Evolutionary conservation across 2,888 invertebrate species (phyloP).

Genomic region (Acronicta psi): DNA sequence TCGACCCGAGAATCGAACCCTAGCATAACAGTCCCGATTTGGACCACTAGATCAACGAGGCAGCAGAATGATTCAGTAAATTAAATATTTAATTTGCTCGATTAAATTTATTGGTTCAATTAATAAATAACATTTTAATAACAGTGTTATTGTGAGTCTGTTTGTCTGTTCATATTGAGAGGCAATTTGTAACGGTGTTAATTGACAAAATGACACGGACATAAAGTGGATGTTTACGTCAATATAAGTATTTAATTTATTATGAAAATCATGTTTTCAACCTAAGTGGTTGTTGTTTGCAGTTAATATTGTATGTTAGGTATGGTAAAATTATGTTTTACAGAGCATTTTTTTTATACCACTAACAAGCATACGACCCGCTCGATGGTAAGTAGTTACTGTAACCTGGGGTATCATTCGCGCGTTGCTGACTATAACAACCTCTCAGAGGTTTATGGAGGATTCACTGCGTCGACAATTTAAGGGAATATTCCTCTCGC

Average conservation of each 20-base stretch:
- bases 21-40: too few relatives aligned
- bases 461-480: too few relatives aligned
- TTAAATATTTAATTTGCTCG: conserved; percentile 31
- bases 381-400: too few relatives aligned
- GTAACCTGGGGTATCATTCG: too few relatives aligned
- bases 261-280: background rate
- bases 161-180: conserved; percentile 5
- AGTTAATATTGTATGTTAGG: background rate
- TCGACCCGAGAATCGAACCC: too few relatives aligned
- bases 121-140: conserved; percentile 30
- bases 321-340: too few relatives aligned
- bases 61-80: conserved; percentile 25
- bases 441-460: too few relatives aligned
- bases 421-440: too few relatives aligned
- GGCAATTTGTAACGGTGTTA: conserved; percentile 20
- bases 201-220: conserved; percentile 15
- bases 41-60: too few relatives aligned
- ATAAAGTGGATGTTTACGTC: conserved; percentile 9
- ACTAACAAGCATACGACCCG: too few relatives aligned
- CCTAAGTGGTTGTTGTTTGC: background rate
- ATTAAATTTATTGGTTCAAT: conserved; percentile 47
- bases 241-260: background rate
- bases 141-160: conserved; percentile 13
- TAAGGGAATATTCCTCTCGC: too few relatives aligned
- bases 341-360: too few relatives aligned